Base-by-base conservation (phyloP, 2,797 vertebrate species). In the Podargus strigoides region DNA sequence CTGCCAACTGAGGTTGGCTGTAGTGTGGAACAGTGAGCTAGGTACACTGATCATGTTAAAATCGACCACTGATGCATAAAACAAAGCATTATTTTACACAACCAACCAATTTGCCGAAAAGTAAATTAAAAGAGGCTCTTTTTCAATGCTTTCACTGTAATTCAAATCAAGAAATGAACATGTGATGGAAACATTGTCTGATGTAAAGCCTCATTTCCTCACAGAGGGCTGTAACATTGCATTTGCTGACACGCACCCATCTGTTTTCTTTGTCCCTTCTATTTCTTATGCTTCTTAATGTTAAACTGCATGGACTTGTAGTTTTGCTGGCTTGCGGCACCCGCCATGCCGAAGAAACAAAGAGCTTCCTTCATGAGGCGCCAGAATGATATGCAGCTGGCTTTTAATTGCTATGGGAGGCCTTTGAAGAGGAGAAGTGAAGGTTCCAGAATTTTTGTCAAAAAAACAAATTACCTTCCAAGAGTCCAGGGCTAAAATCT, bases 361-460 rank as follows among this genome's bases (percentile, higher is more conserved):
- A 84, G 52, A 46, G 7, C 32, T 83, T 95, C 59, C 78, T 91
- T 83, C 47, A 77, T 49, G 78, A 80, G n/a, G 6, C 0, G 3
- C 72, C 60, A 92, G 68, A 85, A 83, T 42, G 34, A 85, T 77
- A 74, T 9, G 9, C 47, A 85, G 44, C 19, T 66, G 74, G 44
- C 19, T 92, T 93, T 89, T 92, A 96, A 85, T 92, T 87, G 75
- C 47, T 62, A 17, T 49, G 64, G 42, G 52, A 92, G 23, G 75
- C 32, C 52, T 93, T 91, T 85, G 91, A 96, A 96, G 70, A 89
- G 30, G 9, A 85, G 56, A 94, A 77, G 27, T 21, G 56, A 91
- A 92, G 49, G n/a, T 30, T 91, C 72, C 72, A 87, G 81, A 92
- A 82, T 85, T 94, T 90, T 87, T 89, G 44, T 87, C 39, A 74